Percentiles rank a stretch among this genome's conserved stretches.
Evolutionary conservation across 2,888 invertebrate species (phyloP).

Genomic region (Leptinotarsa haldemani): DNA sequence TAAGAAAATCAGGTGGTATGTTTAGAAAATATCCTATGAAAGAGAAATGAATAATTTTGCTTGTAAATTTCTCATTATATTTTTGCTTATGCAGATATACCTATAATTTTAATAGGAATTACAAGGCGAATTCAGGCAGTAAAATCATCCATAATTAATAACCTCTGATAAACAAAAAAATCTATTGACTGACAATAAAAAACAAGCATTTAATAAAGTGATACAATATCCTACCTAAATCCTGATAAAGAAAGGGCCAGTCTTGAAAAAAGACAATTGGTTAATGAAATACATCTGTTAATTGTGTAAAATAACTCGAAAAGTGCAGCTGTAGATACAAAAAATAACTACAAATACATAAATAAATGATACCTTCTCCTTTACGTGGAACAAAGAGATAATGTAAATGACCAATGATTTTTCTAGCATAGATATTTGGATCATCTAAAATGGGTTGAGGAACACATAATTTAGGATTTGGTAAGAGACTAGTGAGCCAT

Average conservation of each 20-base stretch:
- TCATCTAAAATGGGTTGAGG: slow-evolving; percentile 90
- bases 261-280: slow-evolving; percentile 73
- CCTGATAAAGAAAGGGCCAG: slow-evolving; percentile 90
- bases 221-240: slow-evolving; percentile 76
- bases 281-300: slow-evolving; percentile 30
- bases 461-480: slow-evolving; percentile 86
- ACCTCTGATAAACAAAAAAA: background rate
- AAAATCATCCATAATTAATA: no score
- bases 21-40: no score
- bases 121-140: no score
- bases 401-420: slow-evolving; percentile 92
- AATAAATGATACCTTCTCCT: slow-evolving; percentile 80
- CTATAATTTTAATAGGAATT: no score
- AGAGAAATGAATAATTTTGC: no score
- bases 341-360: background rate
- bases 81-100: no score
- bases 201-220: slow-evolving; percentile 4
- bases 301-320: slow-evolving; percentile 19
- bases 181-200: background rate
- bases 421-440: slow-evolving; percentile 89
- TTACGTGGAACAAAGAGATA: slow-evolving; percentile 94
- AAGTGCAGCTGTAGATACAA: slow-evolving; percentile 35
- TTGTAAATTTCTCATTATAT: no score
- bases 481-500: slow-evolving; percentile 91
- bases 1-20: no score